phyloP scores from a whole-genome alignment of 1,140 invertebrate genomes.

The Bradynema listronoti region DNA sequence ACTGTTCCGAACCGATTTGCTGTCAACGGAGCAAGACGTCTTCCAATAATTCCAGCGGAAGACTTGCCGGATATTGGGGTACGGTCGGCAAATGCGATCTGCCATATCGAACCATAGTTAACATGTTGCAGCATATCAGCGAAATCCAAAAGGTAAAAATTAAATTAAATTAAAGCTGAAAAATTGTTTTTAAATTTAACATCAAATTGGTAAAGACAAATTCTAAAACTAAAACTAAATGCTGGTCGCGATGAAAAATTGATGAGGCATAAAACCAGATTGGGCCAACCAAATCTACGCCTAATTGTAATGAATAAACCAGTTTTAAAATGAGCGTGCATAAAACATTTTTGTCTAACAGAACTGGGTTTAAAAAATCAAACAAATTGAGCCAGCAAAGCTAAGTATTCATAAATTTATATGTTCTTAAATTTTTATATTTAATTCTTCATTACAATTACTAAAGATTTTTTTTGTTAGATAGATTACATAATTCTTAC shows the following conservation, averaged over 20 bases:
- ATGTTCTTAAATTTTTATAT: not conserved
- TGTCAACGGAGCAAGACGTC: constrained; percentile 43
- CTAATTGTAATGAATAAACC: too few relatives aligned
- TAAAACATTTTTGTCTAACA: too few relatives aligned
- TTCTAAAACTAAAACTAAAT: too few relatives aligned
- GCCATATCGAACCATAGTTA: constrained; percentile 44
- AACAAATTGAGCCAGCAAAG: too few relatives aligned
- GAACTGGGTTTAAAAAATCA: too few relatives aligned
- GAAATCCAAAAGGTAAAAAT: constrained; percentile 36
- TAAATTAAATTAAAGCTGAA: too few relatives aligned
- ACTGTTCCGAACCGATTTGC: constrained; percentile 61
- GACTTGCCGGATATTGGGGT: constrained; percentile 53
- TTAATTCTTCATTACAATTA: constrained; percentile 16
- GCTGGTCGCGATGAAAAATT: too few relatives aligned
- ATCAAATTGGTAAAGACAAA: too few relatives aligned
- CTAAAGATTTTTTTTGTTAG: too few relatives aligned
- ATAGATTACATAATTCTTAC: constrained; percentile 50
- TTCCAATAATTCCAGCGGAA: constrained; percentile 12
- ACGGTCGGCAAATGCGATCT: constrained; percentile 49
- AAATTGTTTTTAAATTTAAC: too few relatives aligned
- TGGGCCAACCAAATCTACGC: too few relatives aligned
- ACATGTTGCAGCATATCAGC: constrained; percentile 50
- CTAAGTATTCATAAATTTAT: not conserved
- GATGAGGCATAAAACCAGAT: not conserved
- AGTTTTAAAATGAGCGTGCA: too few relatives aligned